Base-by-base conservation (phyloP, 2,797 vertebrate genomes). In the Phaenicophaeus curvirostris region DNA sequence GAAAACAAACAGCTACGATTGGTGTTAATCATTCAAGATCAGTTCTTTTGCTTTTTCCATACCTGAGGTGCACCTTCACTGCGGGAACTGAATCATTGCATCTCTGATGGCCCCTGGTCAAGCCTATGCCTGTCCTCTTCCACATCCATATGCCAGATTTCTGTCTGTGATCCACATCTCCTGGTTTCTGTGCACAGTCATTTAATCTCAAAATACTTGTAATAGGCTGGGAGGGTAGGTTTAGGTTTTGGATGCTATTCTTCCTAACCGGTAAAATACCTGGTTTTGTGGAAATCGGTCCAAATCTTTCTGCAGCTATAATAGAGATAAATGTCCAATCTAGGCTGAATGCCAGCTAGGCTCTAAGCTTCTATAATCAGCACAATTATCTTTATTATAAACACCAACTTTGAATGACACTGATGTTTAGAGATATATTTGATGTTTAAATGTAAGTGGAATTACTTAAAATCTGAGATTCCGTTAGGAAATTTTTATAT, bases 391-490 rank as follows among this genome's bases (percentile, higher is more conserved):
- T 88, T 85, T 53, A 86, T 96, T 96, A 96, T 97, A 97, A 97
- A 97, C 95, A 95, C 85, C 88, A 95, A 63, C 90, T 96, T 96
- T 86, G 94, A 97, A 90, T 96, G 94, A 95, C 96, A 85, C 89
- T 96, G 86, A 15, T 96, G 96, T 97, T 97, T 94, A 48, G 87
- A 97, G 96, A 97, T 92, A 90, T 90, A 95, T 75, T 83, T 93
- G 68, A 82, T 76, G 85, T 95, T 97, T 96, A 97, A 96, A 97
- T 82, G 94, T 96, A 97, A 97, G 95, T 97, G 90, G 95, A 89
- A 97, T 97, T 97, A 97, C 98, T 98, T 97, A 97, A 97, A 96
- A 93, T 92, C 91, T 91, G 92, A 69, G 85, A 57, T 93, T 94
- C 89, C 91, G 73, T 96, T 88, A 69, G n/a, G n/a, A n/a, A n/a